Percentiles rank a stretch among this genome's conserved stretches.
Evolutionary conservation across 2,797 vertebrate genomes (phyloP).

Genomic region (Stomatorhinus walkeri): DNA sequence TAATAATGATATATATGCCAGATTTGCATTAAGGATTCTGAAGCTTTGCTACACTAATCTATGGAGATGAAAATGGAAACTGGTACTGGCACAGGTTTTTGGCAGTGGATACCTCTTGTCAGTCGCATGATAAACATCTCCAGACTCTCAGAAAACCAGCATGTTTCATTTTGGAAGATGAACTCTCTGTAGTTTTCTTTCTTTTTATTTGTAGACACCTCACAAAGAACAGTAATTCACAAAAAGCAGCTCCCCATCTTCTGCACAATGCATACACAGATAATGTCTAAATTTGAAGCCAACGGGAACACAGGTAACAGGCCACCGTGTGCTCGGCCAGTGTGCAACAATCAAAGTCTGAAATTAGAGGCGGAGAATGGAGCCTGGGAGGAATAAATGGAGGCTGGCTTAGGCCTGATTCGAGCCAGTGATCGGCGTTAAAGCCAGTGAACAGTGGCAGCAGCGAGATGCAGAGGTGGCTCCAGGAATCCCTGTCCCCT

Average conservation of each 20-base stretch:
- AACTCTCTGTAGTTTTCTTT: not conserved
- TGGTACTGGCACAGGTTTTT: not conserved
- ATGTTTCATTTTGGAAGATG: not conserved
- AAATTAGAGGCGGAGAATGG: constrained; percentile 24
- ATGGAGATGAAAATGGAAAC: not conserved
- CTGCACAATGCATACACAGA: not conserved
- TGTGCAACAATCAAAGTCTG: constrained; percentile 13
- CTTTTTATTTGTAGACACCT: not conserved
- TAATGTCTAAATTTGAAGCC: constrained; percentile 16
- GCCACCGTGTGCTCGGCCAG: not conserved
- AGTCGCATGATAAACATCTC: not conserved
- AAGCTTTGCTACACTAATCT: not conserved
- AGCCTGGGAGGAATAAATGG: constrained; percentile 23
- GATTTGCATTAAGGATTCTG: not conserved
- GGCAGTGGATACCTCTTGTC: not conserved
- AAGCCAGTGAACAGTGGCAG: constrained; percentile 49
- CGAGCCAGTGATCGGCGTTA: constrained; percentile 45
- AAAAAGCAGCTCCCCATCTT: not conserved
- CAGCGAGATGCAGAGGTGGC: constrained; percentile 47
- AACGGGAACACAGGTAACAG: not conserved
- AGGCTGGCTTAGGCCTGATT: constrained; percentile 7
- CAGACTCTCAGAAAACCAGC: not conserved
- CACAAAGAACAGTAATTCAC: not conserved
- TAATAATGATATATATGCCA: not conserved
- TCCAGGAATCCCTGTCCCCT: constrained; percentile 46